Conservation (phyloP, 2,113 vertebrate genomes). For the Spea bombifrons region DNA sequence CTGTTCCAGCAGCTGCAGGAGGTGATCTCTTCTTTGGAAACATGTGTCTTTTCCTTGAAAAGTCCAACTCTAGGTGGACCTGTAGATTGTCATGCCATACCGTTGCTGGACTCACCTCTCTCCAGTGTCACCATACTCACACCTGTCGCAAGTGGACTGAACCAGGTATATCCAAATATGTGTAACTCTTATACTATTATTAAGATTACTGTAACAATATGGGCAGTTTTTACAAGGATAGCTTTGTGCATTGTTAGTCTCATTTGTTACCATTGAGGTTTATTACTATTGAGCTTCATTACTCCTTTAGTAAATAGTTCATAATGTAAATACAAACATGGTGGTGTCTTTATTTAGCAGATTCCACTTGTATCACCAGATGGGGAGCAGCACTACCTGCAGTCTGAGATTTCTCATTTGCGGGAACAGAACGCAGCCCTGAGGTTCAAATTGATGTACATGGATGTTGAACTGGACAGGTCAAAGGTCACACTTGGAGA, state of each 20-base stretch:
- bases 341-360: neutral
- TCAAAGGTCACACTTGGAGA: slow-evolving; percentile 52
- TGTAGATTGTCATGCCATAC: slow-evolving; percentile 51
- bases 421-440: slow-evolving; percentile 62
- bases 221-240: too few relatives aligned
- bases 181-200: too few relatives aligned
- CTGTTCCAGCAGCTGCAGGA: slow-evolving; percentile 74
- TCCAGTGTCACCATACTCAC: neutral
- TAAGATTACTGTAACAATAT: too few relatives aligned
- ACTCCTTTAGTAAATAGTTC: too few relatives aligned
- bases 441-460: slow-evolving; percentile 53
- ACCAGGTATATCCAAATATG: neutral
- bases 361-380: neutral
- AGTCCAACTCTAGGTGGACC: slow-evolving; percentile 56
- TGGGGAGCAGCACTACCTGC: slow-evolving; percentile 47
- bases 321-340: neutral
- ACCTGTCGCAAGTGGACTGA: neutral
- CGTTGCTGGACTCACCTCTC: slow-evolving; percentile 40
- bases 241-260: too few relatives aligned
- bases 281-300: too few relatives aligned
- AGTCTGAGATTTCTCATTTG: slow-evolving; percentile 53
- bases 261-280: too few relatives aligned
- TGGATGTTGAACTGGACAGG: slow-evolving; percentile 63
- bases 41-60: slow-evolving; percentile 66
- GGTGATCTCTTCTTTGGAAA: slow-evolving; percentile 77